Conservation (phyloP, 2,888 invertebrate species). For the Diachrysia chrysitis region DNA sequence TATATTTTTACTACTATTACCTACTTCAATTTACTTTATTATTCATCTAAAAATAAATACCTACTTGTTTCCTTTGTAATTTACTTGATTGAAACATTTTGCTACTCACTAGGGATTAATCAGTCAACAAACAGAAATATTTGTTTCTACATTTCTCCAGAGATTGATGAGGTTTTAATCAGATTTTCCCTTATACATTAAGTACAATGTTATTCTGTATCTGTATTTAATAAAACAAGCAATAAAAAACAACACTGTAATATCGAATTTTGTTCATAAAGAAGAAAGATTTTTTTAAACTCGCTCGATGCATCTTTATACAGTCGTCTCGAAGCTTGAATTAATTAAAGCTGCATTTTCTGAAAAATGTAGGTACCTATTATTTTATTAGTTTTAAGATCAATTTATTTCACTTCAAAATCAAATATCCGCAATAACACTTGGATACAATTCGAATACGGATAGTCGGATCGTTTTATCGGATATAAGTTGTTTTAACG, state of each 20-base stretch:
- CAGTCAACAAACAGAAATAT: conserved; percentile 37
- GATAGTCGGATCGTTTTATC: neutral
- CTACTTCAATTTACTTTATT: neutral
- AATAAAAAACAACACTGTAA: too few species aligned
- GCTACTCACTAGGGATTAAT: conserved; percentile 16
- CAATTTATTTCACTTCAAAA: too few species aligned
- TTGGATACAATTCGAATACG: conserved; percentile 6
- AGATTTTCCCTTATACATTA: conserved; percentile 8
- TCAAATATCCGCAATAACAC: neutral
- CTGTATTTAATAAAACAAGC: neutral
- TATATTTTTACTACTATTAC: too few species aligned
- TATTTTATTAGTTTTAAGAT: too few species aligned
- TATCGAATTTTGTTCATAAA: too few species aligned
- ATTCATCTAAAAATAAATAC: neutral
- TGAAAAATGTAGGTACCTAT: too few species aligned
- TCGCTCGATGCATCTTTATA: too few species aligned
- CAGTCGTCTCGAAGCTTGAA: too few species aligned
- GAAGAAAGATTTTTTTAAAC: too few species aligned
- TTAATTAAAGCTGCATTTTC: too few species aligned
- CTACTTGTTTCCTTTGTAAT: neutral
- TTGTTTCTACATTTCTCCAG: conserved; percentile 20
- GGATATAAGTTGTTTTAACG: conserved; percentile 3
- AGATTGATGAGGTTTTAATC: conserved; percentile 34
- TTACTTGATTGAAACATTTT: conserved; percentile 17
- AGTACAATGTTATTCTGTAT: conserved; percentile 1